Evolutionary conservation across 2,797 vertebrate genomes (phyloP).

Genomic region (Pseudomugil tenellus): DNA sequence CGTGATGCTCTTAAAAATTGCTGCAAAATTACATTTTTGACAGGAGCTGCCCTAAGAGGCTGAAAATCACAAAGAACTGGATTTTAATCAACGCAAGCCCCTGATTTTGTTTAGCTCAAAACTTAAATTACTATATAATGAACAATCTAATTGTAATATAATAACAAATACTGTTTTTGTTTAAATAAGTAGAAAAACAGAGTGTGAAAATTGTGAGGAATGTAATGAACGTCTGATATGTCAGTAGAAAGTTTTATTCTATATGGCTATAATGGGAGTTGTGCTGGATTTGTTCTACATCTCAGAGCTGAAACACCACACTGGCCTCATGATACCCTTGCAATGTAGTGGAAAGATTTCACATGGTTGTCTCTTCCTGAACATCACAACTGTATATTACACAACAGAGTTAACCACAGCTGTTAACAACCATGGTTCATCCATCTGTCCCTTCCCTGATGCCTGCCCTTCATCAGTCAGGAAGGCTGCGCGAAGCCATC

Average conservation of each 20-base stretch:
- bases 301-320: not conserved
- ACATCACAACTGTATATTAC: slow-evolving; percentile 57
- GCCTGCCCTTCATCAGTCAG: slow-evolving; percentile 47
- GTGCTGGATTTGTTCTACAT: not conserved
- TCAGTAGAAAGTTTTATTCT: not conserved
- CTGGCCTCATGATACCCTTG: not conserved
- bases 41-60: slow-evolving; percentile 17
- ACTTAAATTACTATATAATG: not conserved
- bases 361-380: slow-evolving; percentile 36
- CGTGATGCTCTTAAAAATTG: slow-evolving; percentile 20
- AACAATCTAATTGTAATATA: slow-evolving; percentile 1
- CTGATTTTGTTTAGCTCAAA: slow-evolving; percentile 34
- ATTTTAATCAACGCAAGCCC: slow-evolving; percentile 31
- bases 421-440: slow-evolving; percentile 60
- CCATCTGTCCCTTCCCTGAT: slow-evolving; percentile 64
- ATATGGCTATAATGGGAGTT: not conserved
- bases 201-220: not conserved
- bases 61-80: slow-evolving; percentile 12
- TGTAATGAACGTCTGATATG: not conserved
- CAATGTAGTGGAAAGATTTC: slow-evolving; percentile 4
- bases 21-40: slow-evolving; percentile 27
- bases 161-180: not conserved
- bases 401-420: slow-evolving; percentile 69
- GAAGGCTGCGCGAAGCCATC: slow-evolving; percentile 55
- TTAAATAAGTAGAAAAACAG: not conserved